A percentile compares a stretch with the other conserved stretches of the same genome.
These are phyloP conservation scores for Cryptoblepharus egeriae DNA, from an alignment of 2,797 vertebrate genomes.

Conservation along the genomic window DNA sequence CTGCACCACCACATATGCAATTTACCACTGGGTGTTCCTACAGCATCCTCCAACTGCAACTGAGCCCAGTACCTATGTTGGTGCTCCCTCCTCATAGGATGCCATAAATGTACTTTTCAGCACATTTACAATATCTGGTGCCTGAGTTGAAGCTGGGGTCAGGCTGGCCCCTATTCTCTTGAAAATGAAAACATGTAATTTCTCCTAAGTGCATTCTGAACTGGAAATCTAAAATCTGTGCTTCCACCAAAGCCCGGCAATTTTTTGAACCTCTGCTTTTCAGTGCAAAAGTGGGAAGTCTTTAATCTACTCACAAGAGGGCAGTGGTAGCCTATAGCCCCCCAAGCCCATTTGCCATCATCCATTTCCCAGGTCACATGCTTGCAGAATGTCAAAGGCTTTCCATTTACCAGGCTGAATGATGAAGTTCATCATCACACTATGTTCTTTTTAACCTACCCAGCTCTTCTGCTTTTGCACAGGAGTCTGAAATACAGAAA, in stretches of 20 bases:
- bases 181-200: neutral
- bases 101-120: too few relatives aligned
- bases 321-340: neutral
- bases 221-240: neutral
- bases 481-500: too few relatives aligned
- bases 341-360: neutral
- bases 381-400: neutral
- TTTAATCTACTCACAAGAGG: constrained; percentile 6
- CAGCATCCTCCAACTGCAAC: too few relatives aligned
- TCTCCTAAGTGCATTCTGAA: neutral
- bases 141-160: too few relatives aligned
- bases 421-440: neutral
- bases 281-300: fast-evolving
- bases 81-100: too few relatives aligned
- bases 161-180: too few relatives aligned
- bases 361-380: neutral
- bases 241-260: neutral
- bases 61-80: too few relatives aligned
- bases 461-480: too few relatives aligned
- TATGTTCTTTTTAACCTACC: neutral
- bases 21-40: too few relatives aligned
- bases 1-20: too few relatives aligned
- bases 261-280: neutral
- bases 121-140: too few relatives aligned
- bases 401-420: neutral